Evolutionary conservation across 2,888 invertebrate species (phyloP).

Genomic region (Eulithis testata): DNA sequence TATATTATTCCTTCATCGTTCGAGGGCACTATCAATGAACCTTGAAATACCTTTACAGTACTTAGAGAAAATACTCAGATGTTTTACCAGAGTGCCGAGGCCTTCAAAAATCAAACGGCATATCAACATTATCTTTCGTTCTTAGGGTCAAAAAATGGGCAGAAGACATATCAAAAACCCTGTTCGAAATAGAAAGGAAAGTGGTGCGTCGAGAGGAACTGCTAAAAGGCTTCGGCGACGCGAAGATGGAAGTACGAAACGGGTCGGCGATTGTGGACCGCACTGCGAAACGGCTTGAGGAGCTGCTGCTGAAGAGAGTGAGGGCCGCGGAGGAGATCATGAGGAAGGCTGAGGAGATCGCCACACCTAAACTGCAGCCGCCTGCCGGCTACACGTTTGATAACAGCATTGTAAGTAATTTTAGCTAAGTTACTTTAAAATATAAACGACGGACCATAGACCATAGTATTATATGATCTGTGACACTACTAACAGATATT

Average conservation of each 20-base stretch:
- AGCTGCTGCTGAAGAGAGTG: conserved; percentile 59
- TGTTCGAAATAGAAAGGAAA: conserved; percentile 60
- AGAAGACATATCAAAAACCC: conserved; percentile 58
- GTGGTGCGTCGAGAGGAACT: conserved; percentile 66
- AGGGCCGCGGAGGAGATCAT: conserved; percentile 70
- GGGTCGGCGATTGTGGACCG: conserved; percentile 69
- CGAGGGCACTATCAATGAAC: too few relatives aligned
- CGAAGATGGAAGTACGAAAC: conserved; percentile 62
- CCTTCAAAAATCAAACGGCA: too few relatives aligned
- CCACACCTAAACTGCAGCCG: conserved; percentile 48
- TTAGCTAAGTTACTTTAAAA: not conserved
- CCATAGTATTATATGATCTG: too few relatives aligned
- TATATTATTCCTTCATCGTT: too few relatives aligned
- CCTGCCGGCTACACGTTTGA: conserved; percentile 59
- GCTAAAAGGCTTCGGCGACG: conserved; percentile 60
- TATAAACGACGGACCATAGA: too few relatives aligned
- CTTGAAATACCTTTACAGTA: too few relatives aligned
- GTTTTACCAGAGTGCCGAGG: too few relatives aligned
- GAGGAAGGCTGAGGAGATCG: conserved; percentile 67
- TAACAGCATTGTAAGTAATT: conserved; percentile 66
- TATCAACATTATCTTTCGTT: not conserved
- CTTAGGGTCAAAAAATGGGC: conserved; percentile 72
- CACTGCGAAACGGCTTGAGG: conserved; percentile 60
- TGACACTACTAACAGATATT: too few relatives aligned
- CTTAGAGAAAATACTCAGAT: too few relatives aligned